Evolutionary conservation across 2,888 invertebrate species (phyloP).

Genomic region (Hypercompe scribonia): DNA sequence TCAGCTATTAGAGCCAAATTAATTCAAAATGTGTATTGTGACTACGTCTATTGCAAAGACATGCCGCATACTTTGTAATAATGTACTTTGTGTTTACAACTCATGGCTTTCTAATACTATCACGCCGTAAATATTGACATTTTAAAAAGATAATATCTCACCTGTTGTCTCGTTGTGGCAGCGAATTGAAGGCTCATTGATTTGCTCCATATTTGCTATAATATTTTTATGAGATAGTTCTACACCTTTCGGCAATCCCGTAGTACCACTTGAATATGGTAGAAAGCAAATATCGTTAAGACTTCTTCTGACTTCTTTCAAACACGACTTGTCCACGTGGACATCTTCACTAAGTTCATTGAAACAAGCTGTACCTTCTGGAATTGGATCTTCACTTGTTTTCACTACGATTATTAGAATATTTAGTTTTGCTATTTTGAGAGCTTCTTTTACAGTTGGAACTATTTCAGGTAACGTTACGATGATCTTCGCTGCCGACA

Average conservation of each 20-base stretch:
- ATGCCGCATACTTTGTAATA: too few relatives aligned
- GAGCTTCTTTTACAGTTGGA: slow-evolving; percentile 77
- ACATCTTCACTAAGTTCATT: slow-evolving; percentile 87
- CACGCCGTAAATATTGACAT: too few relatives aligned
- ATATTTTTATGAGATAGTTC: slow-evolving; percentile 88
- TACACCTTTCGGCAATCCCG: slow-evolving; percentile 93
- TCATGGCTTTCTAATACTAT: background rate
- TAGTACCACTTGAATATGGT: slow-evolving; percentile 96
- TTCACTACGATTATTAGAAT: slow-evolving; percentile 86
- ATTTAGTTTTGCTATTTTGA: slow-evolving; percentile 78
- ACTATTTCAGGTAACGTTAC: slow-evolving; percentile 87
- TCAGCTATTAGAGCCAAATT: too few relatives aligned
- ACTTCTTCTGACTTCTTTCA: slow-evolving; percentile 77
- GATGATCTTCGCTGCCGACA: slow-evolving; percentile 88
- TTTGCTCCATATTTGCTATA: slow-evolving; percentile 81
- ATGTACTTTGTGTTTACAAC: too few relatives aligned
- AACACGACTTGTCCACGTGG: slow-evolving; percentile 83
- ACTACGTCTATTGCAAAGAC: too few relatives aligned
- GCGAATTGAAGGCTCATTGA: slow-evolving; percentile 66
- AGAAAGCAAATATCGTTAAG: slow-evolving; percentile 88
- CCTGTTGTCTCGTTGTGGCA: slow-evolving; percentile 75
- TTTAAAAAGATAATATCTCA: too few relatives aligned
- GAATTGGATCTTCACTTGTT: slow-evolving; percentile 69
- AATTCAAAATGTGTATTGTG: too few relatives aligned
- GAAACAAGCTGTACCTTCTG: slow-evolving; percentile 86